Evolutionary conservation across 2,797 vertebrate genomes (phyloP).

Genomic region (Aeoliscus strigatus): DNA sequence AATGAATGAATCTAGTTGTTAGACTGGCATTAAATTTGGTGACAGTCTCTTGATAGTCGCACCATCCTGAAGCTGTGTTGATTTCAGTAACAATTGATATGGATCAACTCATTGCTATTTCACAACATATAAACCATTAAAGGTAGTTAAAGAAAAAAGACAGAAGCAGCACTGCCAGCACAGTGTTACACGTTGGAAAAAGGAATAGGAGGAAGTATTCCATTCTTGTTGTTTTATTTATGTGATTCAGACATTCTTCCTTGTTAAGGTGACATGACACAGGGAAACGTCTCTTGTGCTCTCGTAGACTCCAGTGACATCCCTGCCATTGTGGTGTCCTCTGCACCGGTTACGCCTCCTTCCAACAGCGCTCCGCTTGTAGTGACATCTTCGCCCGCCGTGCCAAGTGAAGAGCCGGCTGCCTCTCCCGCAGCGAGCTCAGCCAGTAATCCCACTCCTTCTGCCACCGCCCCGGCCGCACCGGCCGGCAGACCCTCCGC

Average conservation of each 20-base stretch:
- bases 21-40: no score
- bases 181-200: no score
- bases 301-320: conserved; percentile 49
- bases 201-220: no score
- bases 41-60: no score
- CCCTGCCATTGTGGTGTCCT: conserved; percentile 69
- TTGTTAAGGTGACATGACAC: not conserved
- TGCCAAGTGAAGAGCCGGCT: conserved; percentile 7
- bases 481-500: conserved; percentile 69
- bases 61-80: no score
- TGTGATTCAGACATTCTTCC: not conserved
- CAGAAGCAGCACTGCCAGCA: no score
- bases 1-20: no score
- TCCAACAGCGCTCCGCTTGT: conserved; percentile 32
- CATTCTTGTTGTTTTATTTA: no score
- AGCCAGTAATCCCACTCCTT: not conserved
- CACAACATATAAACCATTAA: no score
- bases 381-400: conserved; percentile 20
- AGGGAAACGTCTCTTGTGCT: not conserved
- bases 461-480: not conserved
- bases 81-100: no score
- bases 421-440: not conserved
- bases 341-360: conserved; percentile 51
- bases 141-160: no score
- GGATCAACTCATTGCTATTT: no score